Evolutionary conservation across 2,797 vertebrate genomes (phyloP), one percentile per base, ranked within the genome.

Genomic region (Macropus fuliginosus): DNA sequence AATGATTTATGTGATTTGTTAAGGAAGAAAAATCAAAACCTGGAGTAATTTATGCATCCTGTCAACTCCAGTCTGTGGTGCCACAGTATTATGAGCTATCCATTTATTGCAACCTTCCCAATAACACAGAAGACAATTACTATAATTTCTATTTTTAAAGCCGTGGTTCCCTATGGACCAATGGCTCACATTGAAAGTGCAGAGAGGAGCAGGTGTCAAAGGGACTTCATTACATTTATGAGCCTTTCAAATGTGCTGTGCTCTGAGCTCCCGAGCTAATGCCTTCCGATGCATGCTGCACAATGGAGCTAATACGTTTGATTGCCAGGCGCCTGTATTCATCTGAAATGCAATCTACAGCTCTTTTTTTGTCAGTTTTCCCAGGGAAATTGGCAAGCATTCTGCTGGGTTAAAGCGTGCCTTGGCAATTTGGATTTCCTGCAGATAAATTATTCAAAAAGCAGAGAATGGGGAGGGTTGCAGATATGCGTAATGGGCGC

Each of bases 191-290:
- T 98, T 98, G 98, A 98, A 98, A 98, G 98, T 96, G 98, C 98
- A 99, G 99, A 99, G 99, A 99, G 98, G 99, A 99, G 99, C 99
- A 99, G 99, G 99, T 99, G 99, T 99, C 99, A 99, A 98, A 97
- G 97, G 98, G 98, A 98, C 98, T 98, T 98, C 98, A 98, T 98
- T 98, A 98, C 98, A 96, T 98, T 98, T 98, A 98, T 54, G 97
- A 98, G 98, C 98, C 98, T 98, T 98, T 98, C 98, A 97, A 89
- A 96, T 0, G 91, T 92, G 12, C 91, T 46, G 29, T 59, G 97
- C 13, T 13, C 96, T 16, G 97, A 98, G 98, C 97, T 97, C 98
- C 87, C 0, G n/a, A 81, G 93, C 95, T 54, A 0, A 94, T 5
- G 97, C 98, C 29, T 52, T 99, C 98, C 96, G 62, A 98, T 96